Base-by-base conservation (phyloP, 1,140 invertebrate species). In the Aphelenchoides fujianensis region DNA sequence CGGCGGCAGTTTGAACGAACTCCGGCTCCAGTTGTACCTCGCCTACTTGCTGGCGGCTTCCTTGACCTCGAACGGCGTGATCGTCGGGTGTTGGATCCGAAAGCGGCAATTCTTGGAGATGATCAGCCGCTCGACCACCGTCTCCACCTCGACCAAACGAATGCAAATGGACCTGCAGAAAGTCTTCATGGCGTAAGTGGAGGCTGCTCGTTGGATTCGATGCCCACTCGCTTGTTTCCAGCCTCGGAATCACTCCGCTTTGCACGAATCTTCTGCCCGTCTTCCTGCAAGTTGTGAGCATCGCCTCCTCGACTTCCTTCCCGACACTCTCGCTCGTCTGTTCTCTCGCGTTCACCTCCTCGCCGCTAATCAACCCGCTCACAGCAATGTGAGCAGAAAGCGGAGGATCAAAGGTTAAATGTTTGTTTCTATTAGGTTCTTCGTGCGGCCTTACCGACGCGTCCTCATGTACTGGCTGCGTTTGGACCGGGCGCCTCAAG, bases 391-490 rank as follows among this genome's bases (percentile, higher is more conserved):
- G 23, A 12, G 41, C 23, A 48, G n/a, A n/a, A n/a, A n/a, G n/a
- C n/a, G n/a, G 23, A 48, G 41, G 12, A 48, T 16, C 41, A 48
- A 12, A 48, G 23, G 23, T 48, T 48, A 23, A 48, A 12, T 48
- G 23, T n/a, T n/a, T n/a, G n/a, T n/a, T n/a, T n/a, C n/a, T 48
- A 16, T 48, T 48, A 48, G 41, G 5, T 19, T 59, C 34, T 59
- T 59, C 34, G 55, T 59, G 5, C 55, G 55, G 7, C 55, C 55
- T 7, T 59, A 59, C 34, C 5, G 55, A 7, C 55, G 55, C 5
- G 19, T 59, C 23, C 5, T 59, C 23, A 59, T 7, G 5, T 59
- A 59, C 55, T 59, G 55, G 55, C 34, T 59, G 5, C 5, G 55
- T 30, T 23, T 59, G 23, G 5, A 59, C 55, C 5, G 19, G 23